Percentiles rank a stretch among this genome's conserved stretches.
These are phyloP conservation scores for Gymnorhina tibicen DNA, from an alignment of 2,113 vertebrate genomes.

Conservation along the genomic window DNA sequence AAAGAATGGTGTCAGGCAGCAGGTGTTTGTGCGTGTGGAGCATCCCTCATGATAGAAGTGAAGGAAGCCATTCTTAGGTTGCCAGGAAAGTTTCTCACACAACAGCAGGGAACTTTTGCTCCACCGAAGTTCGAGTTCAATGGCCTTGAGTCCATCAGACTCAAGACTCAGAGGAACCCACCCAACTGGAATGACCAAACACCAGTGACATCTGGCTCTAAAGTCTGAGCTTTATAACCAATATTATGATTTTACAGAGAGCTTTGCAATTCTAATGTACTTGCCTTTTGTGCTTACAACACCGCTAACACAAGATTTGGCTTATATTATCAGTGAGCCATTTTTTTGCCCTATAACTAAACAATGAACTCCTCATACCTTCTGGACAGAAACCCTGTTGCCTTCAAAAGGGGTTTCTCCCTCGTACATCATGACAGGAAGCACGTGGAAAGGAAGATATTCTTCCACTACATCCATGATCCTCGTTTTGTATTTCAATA, in stretches of 20 bases:
- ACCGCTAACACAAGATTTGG: neutral
- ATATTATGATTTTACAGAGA: neutral
- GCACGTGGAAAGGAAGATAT: neutral
- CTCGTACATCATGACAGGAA: neutral
- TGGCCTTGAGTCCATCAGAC: neutral
- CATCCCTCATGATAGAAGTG: neutral
- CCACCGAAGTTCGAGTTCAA: neutral
- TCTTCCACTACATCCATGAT: neutral
- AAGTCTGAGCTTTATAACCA: neutral
- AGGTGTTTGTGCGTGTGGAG: neutral
- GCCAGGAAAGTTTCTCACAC: neutral
- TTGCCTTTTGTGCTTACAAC: neutral
- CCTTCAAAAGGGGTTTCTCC: neutral
- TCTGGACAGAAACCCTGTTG: neutral
- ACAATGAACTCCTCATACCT: neutral
- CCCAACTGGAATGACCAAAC: neutral
- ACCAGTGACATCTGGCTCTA: neutral
- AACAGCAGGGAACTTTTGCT: neutral
- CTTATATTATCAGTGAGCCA: neutral
- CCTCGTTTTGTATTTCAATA: neutral
- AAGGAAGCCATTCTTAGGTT: neutral
- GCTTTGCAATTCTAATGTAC: neutral
- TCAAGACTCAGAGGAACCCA: neutral
- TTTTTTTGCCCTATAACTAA: rapidly evolving
- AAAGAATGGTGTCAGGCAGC: neutral